A percentile compares a stretch with the other conserved stretches of the same genome.
Conservation (phyloP, 1,140 invertebrate genomes). For the Thrips palmi region DNA sequence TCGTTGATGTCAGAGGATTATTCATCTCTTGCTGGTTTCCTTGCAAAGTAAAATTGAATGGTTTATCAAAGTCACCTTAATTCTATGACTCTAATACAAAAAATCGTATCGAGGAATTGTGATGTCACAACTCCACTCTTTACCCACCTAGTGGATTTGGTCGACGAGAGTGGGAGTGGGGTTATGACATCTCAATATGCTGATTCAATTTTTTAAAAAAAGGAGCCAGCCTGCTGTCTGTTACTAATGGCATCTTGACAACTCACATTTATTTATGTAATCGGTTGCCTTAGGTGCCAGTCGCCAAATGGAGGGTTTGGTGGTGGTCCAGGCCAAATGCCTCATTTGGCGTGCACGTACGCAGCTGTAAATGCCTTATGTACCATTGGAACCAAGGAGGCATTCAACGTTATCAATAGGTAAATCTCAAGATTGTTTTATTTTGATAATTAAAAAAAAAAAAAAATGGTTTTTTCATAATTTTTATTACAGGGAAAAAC, state of each 20-base stretch:
- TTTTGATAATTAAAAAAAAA: too few relatives aligned
- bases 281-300: constrained; percentile 53
- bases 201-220: too few relatives aligned
- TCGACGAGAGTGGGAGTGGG: too few relatives aligned
- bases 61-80: too few relatives aligned
- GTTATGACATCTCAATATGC: too few relatives aligned
- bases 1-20: constrained; percentile 45
- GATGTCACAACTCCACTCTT: too few relatives aligned
- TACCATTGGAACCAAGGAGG: constrained; percentile 72
- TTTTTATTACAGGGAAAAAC: constrained; percentile 29
- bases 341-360: constrained; percentile 93
- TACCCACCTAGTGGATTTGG: too few relatives aligned
- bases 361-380: constrained; percentile 86
- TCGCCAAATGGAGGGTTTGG: constrained; percentile 73
- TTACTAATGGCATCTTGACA: too few relatives aligned
- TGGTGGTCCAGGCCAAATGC: constrained; percentile 76
- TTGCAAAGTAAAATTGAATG: constrained; percentile 26
- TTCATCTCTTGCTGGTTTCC: constrained; percentile 44
- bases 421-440: constrained; percentile 23
- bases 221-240: too few relatives aligned
- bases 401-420: constrained; percentile 74
- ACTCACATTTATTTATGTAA: too few relatives aligned
- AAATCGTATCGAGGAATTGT: too few relatives aligned
- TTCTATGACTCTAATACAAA: too few relatives aligned
- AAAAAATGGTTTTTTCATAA: neutral